Evolutionary conservation across 2,113 vertebrate genomes (phyloP), one percentile per base, ranked within the genome.

Genomic region (Rhea americana): DNA sequence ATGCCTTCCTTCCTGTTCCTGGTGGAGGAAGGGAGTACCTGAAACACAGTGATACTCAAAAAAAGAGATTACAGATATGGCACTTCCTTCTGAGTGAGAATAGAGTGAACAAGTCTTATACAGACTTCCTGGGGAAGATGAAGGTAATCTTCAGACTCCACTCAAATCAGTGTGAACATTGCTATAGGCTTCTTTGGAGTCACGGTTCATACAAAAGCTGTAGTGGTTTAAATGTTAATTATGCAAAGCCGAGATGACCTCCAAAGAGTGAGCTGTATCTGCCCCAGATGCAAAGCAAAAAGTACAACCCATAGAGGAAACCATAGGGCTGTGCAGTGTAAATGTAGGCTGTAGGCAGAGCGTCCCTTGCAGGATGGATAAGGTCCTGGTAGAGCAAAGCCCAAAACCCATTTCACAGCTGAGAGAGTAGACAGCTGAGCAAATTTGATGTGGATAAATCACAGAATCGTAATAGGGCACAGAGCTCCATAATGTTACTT

Each of bases 261-360:
- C 7, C 3, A 24, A 51, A 72, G 30, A 76, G 66, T 53, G 15
- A 43, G 6, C 45, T 80, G 8, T 5, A 32, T 61, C 11, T 45
- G 47, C 26, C 63, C 21, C 22, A 63, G 67, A 51, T 20, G 4
- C 80, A 15, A 55, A 39, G 16, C 26, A 6, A 85, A 51, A 91
- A 83, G 11, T 32, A 21, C 22, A 84, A 3, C 50, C 13, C 45
- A 15, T 13, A 45, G 11, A 39, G 32, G 45, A 76, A 80, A 20
- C 17, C 20, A 7, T 21, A 13, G 22, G 13, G 11, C 9, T 83
- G 6, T 1, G 2, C 22, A 13, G 9, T 35, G 45, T 11, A 74
- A 66, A 14, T 0, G 1, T 53, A 19, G 18, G 10, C 47, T 87
- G 22, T 11, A 6, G 21, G 7, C 7, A 53, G 21, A 58, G 21